A percentile compares a stretch with the other conserved stretches of the same genome.
These are phyloP conservation scores for Aphrophora alni DNA, from an alignment of 2,888 invertebrate genomes.

Conservation along the genomic window DNA sequence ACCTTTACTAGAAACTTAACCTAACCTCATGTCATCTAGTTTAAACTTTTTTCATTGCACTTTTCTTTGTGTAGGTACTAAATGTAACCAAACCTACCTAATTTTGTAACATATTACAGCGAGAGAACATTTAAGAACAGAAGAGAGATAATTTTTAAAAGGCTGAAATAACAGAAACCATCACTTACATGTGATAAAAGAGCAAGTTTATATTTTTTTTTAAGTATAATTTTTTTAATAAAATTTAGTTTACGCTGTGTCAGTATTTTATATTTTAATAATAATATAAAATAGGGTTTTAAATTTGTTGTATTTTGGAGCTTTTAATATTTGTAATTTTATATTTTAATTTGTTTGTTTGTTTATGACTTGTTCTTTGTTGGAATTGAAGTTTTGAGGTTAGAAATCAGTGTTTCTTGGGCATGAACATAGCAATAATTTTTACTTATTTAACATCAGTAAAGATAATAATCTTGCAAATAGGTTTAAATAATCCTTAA, in stretches of 20 bases:
- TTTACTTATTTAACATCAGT: neutral
- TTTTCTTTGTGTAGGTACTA: no score
- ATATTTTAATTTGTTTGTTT: neutral
- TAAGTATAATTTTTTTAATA: neutral
- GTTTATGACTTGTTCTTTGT: neutral
- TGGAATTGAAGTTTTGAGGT: neutral
- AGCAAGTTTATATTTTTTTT: constrained; percentile 18
- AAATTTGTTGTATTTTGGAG: neutral
- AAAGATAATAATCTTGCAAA: no score
- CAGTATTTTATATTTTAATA: constrained; percentile 30
- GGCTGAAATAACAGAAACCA: neutral
- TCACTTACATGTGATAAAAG: no score
- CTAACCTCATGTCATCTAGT: no score
- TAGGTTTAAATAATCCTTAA: no score
- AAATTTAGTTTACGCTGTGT: constrained; percentile 18
- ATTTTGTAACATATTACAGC: neutral
- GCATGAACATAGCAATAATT: neutral
- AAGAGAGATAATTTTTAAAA: neutral
- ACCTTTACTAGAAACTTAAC: no score
- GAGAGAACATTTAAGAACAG: neutral
- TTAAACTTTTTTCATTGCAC: no score
- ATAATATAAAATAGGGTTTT: neutral
- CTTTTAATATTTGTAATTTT: neutral
- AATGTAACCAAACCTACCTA: neutral
- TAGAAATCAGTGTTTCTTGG: neutral